These are phyloP conservation scores for Drosophila seclusa DNA, from an alignment of 2,888 invertebrate genomes.

Conservation along the genomic window DNA sequence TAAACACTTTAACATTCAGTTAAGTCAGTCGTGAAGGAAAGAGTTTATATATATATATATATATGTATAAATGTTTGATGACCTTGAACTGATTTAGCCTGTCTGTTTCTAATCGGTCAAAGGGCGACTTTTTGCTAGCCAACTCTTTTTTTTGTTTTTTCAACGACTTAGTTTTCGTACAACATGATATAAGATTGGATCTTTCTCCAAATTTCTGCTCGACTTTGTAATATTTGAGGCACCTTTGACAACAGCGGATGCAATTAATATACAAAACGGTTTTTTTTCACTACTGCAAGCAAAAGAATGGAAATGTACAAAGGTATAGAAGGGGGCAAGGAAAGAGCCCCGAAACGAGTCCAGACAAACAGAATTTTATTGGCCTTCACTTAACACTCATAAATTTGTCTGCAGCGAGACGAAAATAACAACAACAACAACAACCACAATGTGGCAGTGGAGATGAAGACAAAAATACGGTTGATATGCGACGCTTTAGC, in stretches of 20 bases:
- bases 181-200: no score
- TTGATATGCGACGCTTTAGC: conserved; percentile 75
- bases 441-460: conserved; percentile 17
- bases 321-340: conserved; percentile 9
- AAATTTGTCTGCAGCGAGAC: conserved; percentile 76
- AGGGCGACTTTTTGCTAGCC: background rate
- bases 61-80: background rate
- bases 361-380: conserved; percentile 79
- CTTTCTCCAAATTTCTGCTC: no score
- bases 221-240: background rate
- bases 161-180: no score
- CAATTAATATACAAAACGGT: conserved; percentile 21
- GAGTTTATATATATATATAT: no score
- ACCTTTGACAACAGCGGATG: conserved; percentile 11
- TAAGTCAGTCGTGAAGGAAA: background rate
- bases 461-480: conserved; percentile 58
- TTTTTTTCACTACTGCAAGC: background rate
- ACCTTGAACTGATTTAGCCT: background rate
- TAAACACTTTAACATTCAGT: background rate
- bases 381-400: conserved; percentile 80
- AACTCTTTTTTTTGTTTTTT: background rate
- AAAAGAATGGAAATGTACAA: conserved; percentile 12
- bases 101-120: background rate
- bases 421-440: conserved; percentile 8
- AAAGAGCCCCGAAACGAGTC: conserved; percentile 37